Evolutionary conservation across 2,888 invertebrate species (phyloP), one percentile per base, ranked within the genome.

Genomic region (Iphiclides podalirius): DNA sequence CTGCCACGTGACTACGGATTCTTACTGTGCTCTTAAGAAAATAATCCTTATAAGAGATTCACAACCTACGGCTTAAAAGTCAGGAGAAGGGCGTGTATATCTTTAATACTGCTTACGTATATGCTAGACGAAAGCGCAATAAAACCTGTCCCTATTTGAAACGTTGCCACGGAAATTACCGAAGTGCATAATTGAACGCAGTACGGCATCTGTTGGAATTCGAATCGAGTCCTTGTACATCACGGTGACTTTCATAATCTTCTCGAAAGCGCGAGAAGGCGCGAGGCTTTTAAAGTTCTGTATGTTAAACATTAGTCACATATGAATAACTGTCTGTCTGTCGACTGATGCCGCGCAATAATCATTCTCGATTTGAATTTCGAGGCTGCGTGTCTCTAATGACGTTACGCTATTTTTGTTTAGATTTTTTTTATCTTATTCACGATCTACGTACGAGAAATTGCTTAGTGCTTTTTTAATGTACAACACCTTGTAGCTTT

Each of bases 181-280:
- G 13, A 14, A 26, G 28, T 31, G 6, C 9, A 31, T 31, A 20
- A 44, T 16, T 28, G 37, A 17, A 31, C 16, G 8, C 12, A 37
- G 6, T 12, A 11, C 23, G 28, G 17, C 49, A 37, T 48, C 53
- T 54, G 44, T 45, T 38, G 60, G 57, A 61, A 60, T 61, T 61
- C 36, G 45, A 45, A 54, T 57, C 20, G 33, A 52, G 60, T 63
- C 66, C 64, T 66, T 65, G 66, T 53, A 44, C 33, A 34, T 49
- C n/a, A 40, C 55, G 49, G 52, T 52, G 53, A 61, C 64, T 66
- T 66, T 66, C 61, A 58, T 60, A 60, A 61, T 48, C 58, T 56
- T 59, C 42, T 42, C 40, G 36, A 45, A 45, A 31, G 45, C 35
- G 15, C 42, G 26, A 39, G 43, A 13, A 44, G 15, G 34, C 12